Percentiles rank a stretch among this genome's conserved stretches.
phyloP scores from a whole-genome alignment of 2,797 vertebrate genomes.

The Neosilurus hyrtlii region DNA sequence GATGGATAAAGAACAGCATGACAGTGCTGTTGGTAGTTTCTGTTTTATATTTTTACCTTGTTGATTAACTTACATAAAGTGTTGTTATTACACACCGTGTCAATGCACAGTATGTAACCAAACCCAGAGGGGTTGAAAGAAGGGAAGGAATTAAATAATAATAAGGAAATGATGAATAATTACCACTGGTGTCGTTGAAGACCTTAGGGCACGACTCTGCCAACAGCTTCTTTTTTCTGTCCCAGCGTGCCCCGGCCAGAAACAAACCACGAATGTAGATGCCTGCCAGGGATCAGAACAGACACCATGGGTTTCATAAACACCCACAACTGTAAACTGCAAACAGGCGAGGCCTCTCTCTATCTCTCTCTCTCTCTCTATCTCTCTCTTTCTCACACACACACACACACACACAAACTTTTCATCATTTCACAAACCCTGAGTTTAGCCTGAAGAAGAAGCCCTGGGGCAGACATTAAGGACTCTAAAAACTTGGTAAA shows the following conservation, averaged over 20 bases:
- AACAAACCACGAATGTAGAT: slow-evolving; percentile 83
- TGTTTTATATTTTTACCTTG: background rate
- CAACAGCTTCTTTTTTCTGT: slow-evolving; percentile 77
- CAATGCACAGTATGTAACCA: background rate
- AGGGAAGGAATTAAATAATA: slow-evolving; percentile 4
- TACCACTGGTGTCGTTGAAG: slow-evolving; percentile 88
- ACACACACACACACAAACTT: background rate
- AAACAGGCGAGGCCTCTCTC: background rate
- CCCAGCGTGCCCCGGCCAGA: slow-evolving; percentile 87
- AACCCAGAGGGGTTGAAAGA: background rate
- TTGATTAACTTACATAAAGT: background rate
- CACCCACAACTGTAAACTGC: background rate
- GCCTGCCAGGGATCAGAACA: slow-evolving; percentile 65
- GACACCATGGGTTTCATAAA: background rate
- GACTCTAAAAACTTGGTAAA: slow-evolving; percentile 12
- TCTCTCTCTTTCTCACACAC: background rate
- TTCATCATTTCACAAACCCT: slow-evolving; percentile 14
- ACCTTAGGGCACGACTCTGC: slow-evolving; percentile 85
- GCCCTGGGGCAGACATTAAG: slow-evolving; percentile 8
- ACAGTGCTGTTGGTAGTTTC: background rate
- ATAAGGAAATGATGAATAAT: slow-evolving; percentile 53
- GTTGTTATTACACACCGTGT: background rate
- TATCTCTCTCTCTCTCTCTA: background rate
- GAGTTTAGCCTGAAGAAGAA: slow-evolving; percentile 10
- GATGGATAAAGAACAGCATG: background rate